Conservation (phyloP, 1,140 invertebrate species). For the Cyclargus thomasi region DNA sequence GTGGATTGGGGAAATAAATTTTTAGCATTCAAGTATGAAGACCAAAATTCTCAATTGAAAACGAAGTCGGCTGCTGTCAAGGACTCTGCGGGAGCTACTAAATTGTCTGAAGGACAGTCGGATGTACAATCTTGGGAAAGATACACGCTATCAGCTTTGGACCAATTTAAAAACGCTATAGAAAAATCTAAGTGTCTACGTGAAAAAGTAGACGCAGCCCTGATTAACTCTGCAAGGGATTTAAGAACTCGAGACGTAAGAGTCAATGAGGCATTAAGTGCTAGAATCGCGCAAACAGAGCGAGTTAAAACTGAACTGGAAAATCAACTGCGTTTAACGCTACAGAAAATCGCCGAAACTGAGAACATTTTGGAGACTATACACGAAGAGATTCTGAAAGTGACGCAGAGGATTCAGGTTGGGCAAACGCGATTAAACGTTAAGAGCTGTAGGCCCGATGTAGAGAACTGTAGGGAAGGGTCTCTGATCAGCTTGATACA, state of each 20-base stretch:
- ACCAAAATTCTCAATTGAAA: conserved; percentile 76
- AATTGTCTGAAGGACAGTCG: conserved; percentile 82
- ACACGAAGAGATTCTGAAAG: conserved; percentile 77
- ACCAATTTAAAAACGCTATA: conserved; percentile 75
- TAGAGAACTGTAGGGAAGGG: conserved; percentile 83
- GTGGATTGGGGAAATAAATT: conserved; percentile 92
- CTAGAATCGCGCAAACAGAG: conserved; percentile 79
- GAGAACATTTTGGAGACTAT: conserved; percentile 81
- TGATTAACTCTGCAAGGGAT: conserved; percentile 80
- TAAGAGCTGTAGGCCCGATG: conserved; percentile 77
- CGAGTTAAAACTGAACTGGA: conserved; percentile 79
- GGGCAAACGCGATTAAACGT: conserved; percentile 84
- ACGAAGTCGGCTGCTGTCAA: conserved; percentile 79
- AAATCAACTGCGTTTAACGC: conserved; percentile 76
- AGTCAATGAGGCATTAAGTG: conserved; percentile 79
- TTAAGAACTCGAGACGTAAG: conserved; percentile 81
- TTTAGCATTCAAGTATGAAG: conserved; percentile 85
- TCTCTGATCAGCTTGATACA: conserved; percentile 80
- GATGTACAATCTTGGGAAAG: conserved; percentile 82
- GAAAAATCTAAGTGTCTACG: conserved; percentile 76
- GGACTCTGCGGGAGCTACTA: conserved; percentile 82
- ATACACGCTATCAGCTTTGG: conserved; percentile 78
- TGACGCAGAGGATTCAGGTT: conserved; percentile 82
- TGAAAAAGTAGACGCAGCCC: conserved; percentile 76
- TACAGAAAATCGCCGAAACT: conserved; percentile 78